Evolutionary conservation across 2,888 invertebrate species (phyloP).

Genomic region (Heliconius erato): DNA sequence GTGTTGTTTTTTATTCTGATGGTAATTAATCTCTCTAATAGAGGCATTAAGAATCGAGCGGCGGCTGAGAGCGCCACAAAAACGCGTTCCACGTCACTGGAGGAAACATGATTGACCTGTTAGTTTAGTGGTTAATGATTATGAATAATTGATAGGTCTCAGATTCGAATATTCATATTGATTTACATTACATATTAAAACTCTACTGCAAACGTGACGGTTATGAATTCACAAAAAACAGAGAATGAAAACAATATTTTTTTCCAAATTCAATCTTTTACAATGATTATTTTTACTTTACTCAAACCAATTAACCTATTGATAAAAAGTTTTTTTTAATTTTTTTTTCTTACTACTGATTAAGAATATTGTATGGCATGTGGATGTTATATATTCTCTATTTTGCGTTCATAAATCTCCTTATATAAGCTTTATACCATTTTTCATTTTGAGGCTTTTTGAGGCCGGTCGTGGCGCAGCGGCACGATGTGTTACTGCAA

Average conservation of each 20-base stretch:
- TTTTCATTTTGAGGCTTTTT: too few relatives aligned
- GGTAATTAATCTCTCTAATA: conserved; percentile 84
- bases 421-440: background rate
- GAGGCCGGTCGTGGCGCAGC: too few relatives aligned
- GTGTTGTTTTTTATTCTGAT: conserved; percentile 72
- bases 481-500: too few relatives aligned
- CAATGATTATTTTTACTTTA: too few relatives aligned
- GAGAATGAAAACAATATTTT: too few relatives aligned
- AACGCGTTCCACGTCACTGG: conserved; percentile 39
- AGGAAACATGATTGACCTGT: conserved; percentile 5
- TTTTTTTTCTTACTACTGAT: background rate
- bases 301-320: too few relatives aligned
- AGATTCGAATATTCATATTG: background rate
- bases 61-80: conserved; percentile 68
- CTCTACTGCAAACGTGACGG: background rate
- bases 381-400: background rate
- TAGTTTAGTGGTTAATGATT: conserved; percentile 14
- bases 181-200: background rate
- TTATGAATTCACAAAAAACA: too few relatives aligned
- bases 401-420: background rate
- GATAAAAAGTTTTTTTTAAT: too few relatives aligned
- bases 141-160: background rate
- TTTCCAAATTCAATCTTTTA: too few relatives aligned
- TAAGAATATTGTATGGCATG: too few relatives aligned
- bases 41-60: conserved; percentile 82